Conservation (phyloP, 2,888 invertebrate species). For the Copidosoma aretas region DNA sequence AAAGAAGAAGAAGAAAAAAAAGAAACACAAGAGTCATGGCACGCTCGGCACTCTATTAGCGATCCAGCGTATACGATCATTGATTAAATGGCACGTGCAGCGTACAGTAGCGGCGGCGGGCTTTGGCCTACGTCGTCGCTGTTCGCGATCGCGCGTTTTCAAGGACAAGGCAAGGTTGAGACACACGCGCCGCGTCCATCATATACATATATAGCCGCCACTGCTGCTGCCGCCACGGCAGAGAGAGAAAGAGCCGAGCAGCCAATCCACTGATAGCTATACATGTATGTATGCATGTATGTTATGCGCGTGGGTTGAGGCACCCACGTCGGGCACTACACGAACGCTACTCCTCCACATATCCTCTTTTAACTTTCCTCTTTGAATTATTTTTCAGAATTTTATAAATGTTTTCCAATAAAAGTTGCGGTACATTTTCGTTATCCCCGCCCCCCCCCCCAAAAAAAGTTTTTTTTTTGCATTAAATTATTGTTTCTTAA, state of each 20-base stretch:
- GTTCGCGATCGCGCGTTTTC: slow-evolving; percentile 60
- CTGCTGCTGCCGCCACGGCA: not conserved
- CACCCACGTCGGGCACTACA: not conserved
- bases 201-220: not conserved
- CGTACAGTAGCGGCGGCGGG: slow-evolving; percentile 22
- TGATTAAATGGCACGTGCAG: slow-evolving; percentile 4
- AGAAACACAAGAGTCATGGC: not conserved
- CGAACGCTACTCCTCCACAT: not conserved
- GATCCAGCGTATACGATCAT: no score
- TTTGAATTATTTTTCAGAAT: not conserved
- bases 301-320: not conserved
- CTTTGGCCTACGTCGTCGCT: slow-evolving; percentile 39
- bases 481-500: no score
- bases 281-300: not conserved
- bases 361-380: slow-evolving; percentile 1
- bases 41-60: not conserved
- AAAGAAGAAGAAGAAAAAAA: not conserved
- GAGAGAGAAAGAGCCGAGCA: not conserved
- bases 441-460: no score
- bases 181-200: slow-evolving; percentile 56
- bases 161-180: slow-evolving; percentile 62
- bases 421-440: no score
- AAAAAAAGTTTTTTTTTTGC: no score
- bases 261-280: not conserved
- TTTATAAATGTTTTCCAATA: not conserved